Percentiles rank a stretch among this genome's conserved stretches.
These are phyloP conservation scores for Bubo bubo DNA, from an alignment of 2,113 vertebrate species.

Conservation along the genomic window DNA sequence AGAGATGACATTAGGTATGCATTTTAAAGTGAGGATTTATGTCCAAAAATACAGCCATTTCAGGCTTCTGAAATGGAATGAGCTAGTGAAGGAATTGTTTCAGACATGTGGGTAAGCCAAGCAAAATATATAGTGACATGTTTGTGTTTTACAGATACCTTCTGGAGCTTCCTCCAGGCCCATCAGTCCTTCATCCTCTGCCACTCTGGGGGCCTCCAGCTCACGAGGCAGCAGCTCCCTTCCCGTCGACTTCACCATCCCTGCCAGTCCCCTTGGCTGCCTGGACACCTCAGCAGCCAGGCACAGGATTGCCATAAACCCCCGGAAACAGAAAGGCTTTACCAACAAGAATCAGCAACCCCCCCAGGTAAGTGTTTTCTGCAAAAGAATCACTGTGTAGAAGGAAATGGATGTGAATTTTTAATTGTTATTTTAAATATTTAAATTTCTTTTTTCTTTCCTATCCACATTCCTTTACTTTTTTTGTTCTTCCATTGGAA, in stretches of 20 bases:
- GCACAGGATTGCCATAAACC: constrained; percentile 85
- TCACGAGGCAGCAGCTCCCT: neutral
- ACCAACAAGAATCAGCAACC: constrained; percentile 69
- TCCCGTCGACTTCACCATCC: constrained; percentile 78
- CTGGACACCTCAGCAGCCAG: constrained; percentile 87
- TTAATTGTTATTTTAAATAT: neutral
- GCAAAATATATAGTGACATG: fast-evolving
- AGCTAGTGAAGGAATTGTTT: neutral
- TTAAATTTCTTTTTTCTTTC: neutral
- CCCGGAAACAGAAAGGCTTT: constrained; percentile 76
- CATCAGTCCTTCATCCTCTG: constrained; percentile 64
- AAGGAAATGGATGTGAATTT: neutral
- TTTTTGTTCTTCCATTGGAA: neutral
- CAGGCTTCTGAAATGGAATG: neutral
- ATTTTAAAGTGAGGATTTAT: neutral
- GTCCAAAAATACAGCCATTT: neutral
- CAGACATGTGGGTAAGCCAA: neutral
- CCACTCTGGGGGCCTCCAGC: neutral
- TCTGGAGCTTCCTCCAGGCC: constrained; percentile 74
- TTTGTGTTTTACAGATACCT: constrained; percentile 72
- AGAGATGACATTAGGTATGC: neutral
- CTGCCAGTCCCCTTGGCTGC: constrained; percentile 77
- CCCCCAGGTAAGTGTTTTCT: constrained; percentile 67
- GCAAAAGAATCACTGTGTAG: neutral
- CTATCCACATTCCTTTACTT: neutral